These are phyloP conservation scores for Eupithecia subfuscata DNA, from an alignment of 2,888 invertebrate genomes.

Conservation along the genomic window DNA sequence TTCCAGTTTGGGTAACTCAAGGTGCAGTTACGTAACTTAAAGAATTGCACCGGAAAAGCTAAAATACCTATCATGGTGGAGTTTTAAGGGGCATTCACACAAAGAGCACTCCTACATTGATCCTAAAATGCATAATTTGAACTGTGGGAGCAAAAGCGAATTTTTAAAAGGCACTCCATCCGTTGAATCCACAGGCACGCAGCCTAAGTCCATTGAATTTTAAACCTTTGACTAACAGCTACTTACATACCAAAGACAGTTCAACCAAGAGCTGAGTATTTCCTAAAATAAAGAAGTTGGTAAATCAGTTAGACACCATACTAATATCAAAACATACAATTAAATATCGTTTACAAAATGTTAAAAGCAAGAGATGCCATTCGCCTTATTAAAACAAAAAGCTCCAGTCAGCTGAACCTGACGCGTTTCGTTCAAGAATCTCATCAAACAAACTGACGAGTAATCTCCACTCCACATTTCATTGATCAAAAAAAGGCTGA, in stretches of 20 bases:
- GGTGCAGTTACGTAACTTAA: conserved; percentile 33
- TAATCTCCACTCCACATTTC: conserved; percentile 27
- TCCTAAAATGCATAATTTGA: neutral
- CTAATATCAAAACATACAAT: no score
- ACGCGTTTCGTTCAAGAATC: conserved; percentile 15
- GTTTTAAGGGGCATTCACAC: neutral
- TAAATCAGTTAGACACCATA: neutral
- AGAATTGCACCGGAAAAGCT: conserved; percentile 26
- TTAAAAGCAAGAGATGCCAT: conserved; percentile 4
- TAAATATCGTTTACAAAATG: neutral
- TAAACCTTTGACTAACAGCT: neutral
- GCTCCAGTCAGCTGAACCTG: conserved; percentile 4
- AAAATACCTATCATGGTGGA: neutral
- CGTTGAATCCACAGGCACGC: neutral
- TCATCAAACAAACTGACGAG: conserved; percentile 25
- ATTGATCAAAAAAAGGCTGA: conserved; percentile 29
- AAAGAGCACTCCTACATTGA: neutral
- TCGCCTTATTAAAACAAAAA: conserved; percentile 6
- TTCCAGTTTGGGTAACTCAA: conserved; percentile 33
- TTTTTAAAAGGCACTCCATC: neutral
- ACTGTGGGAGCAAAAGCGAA: neutral
- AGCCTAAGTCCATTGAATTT: neutral
- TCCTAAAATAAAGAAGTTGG: neutral
- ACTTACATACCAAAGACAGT: neutral
- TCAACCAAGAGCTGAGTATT: neutral